These are phyloP conservation scores for Heliconius cydno DNA, from an alignment of 2,888 invertebrate genomes.

Conservation along the genomic window DNA sequence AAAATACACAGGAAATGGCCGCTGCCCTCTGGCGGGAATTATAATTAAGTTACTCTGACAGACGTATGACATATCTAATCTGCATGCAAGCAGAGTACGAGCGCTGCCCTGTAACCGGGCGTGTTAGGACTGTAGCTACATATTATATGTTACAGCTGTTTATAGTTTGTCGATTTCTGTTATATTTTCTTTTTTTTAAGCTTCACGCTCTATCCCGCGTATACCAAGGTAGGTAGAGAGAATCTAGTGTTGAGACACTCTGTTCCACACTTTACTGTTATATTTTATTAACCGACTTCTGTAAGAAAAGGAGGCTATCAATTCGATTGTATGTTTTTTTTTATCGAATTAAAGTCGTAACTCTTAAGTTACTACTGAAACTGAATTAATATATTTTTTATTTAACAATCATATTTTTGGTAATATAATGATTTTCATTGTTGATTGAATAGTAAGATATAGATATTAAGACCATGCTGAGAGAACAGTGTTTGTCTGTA, in stretches of 20 bases:
- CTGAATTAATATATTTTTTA: neutral
- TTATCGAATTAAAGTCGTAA: neutral
- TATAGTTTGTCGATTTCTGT: neutral
- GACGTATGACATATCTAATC: constrained; percentile 36
- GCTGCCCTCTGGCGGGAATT: constrained; percentile 26
- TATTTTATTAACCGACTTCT: too few relatives aligned
- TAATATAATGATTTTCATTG: too few relatives aligned
- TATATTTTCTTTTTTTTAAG: neutral
- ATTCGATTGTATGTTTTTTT: too few relatives aligned
- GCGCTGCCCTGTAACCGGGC: constrained; percentile 5
- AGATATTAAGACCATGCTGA: too few relatives aligned
- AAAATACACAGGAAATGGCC: constrained; percentile 21
- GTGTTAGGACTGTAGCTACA: neutral
- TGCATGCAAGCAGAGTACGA: constrained; percentile 25
- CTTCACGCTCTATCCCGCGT: neutral
- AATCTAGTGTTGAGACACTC: neutral
- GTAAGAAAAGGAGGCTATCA: too few relatives aligned
- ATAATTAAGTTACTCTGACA: constrained; percentile 39
- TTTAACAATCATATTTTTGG: neutral
- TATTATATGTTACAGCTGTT: neutral
- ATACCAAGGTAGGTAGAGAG: neutral
- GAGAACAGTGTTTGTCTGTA: too few relatives aligned
- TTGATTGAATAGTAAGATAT: too few relatives aligned
- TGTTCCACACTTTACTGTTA: neutral
- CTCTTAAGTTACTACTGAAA: neutral